Percentiles rank a stretch among this genome's conserved stretches.
Conservation (phyloP, 2,113 vertebrate species). For the Isichthys henryi region DNA sequence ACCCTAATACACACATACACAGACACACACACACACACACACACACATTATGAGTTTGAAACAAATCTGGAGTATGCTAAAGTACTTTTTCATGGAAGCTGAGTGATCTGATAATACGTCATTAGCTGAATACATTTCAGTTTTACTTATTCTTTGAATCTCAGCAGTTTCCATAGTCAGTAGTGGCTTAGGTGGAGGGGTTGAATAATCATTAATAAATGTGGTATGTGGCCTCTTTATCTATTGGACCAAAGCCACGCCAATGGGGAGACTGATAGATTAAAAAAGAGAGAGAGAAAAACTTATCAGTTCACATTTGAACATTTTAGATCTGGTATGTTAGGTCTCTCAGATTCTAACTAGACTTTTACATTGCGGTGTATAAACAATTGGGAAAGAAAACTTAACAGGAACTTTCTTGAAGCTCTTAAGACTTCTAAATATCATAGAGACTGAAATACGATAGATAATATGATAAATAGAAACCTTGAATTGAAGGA, state of each 20-base stretch:
- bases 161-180: neutral
- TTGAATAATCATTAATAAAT: constrained; percentile 48
- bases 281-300: neutral
- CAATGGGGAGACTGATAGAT: constrained; percentile 28
- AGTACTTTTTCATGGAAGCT: neutral
- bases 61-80: neutral
- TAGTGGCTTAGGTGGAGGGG: constrained; percentile 1
- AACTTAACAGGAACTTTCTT: neutral
- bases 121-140: constrained; percentile 19
- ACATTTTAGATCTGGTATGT: constrained; percentile 22
- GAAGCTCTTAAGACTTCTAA: neutral
- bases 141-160: constrained; percentile 26
- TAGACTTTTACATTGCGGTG: neutral
- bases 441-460: neutral
- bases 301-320: constrained; percentile 35
- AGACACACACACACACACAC: no score
- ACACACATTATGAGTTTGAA: neutral
- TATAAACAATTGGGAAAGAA: neutral
- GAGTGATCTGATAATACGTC: neutral
- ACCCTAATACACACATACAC: no score
- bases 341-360: neutral
- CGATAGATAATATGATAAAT: neutral
- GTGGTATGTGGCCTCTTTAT: constrained; percentile 42
- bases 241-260: constrained; percentile 35
- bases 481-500: neutral